Evolutionary conservation across 2,888 invertebrate species (phyloP), one percentile per base, ranked within the genome.

Genomic region (Philonicus albiceps): DNA sequence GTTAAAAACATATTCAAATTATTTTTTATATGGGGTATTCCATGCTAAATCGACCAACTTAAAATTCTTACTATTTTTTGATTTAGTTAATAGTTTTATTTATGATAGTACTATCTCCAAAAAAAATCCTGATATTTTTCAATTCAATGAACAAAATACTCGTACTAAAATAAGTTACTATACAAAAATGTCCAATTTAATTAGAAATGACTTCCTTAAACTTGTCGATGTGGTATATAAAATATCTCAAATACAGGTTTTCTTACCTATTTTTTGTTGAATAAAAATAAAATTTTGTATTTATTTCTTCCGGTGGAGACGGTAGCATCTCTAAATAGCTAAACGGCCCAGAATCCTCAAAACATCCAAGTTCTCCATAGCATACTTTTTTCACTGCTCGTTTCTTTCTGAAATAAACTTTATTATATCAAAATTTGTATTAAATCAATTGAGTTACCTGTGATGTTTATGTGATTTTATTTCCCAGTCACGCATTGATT

Each of bases 281-380:
- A 91, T 96, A 97, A 88, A 97, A 93, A 80, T 96, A 94, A 92
- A 96, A 97, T 92, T 95, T 95, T 0, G 98, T 98, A 89, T 95
- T 95, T 88, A 98, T 96, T 90, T 97, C 97, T 91, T 96, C 96
- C 0, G 97, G 97, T 27, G 96, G 93, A 84, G 96, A 96, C 3
- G 98, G 98, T 87, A 98, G 92, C 93, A 97, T 97, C 93, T 98
- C 98, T 91, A 98, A 93, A 91, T 98, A 98, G 85, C 97, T 96
- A 91, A 97, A 97, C 0, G 97, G 96, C 0, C 98, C 98, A 3
- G 96, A 95, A 90, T 97, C 97, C 90, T 97, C 96, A 93, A 98
- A 98, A 91, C 98, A 98, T 8, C 98, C 98, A 85, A 98, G 94
- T 88, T 97, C 96, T 27, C 95, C 96, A 91, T 98, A 98, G 91